These are phyloP conservation scores for Colaptes auratus DNA, from an alignment of 2,113 vertebrate genomes.

Conservation along the genomic window DNA sequence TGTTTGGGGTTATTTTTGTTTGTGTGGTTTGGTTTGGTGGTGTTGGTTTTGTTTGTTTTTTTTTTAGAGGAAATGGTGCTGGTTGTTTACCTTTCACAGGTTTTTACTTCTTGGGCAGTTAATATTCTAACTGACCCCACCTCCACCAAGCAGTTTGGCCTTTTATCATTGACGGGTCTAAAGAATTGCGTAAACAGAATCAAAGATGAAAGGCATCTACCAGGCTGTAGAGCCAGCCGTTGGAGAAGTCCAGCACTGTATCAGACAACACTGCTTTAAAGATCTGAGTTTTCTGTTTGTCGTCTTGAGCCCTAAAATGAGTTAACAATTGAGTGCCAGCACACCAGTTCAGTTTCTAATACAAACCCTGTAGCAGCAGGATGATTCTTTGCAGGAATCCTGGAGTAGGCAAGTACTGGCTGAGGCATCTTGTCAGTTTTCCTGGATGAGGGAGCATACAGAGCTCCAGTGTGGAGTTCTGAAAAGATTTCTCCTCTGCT, in stretches of 20 bases:
- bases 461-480: background rate
- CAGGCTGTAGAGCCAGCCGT: background rate
- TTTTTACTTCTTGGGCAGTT: background rate
- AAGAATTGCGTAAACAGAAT: background rate
- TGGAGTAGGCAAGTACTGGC: background rate
- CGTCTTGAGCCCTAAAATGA: background rate
- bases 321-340: background rate
- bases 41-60: no score
- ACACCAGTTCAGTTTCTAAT: background rate
- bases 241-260: background rate
- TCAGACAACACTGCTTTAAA: background rate
- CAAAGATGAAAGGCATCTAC: background rate
- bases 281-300: background rate
- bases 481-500: background rate
- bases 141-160: background rate
- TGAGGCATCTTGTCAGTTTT: background rate
- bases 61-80: background rate
- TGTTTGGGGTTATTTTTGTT: no score
- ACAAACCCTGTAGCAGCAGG: background rate
- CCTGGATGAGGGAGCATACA: background rate
- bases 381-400: background rate
- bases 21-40: no score
- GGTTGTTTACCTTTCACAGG: background rate
- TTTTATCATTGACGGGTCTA: slow-evolving; percentile 11
- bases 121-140: background rate